Base-by-base conservation (phyloP, 2,888 invertebrate species). In the Diarsia rubi region DNA sequence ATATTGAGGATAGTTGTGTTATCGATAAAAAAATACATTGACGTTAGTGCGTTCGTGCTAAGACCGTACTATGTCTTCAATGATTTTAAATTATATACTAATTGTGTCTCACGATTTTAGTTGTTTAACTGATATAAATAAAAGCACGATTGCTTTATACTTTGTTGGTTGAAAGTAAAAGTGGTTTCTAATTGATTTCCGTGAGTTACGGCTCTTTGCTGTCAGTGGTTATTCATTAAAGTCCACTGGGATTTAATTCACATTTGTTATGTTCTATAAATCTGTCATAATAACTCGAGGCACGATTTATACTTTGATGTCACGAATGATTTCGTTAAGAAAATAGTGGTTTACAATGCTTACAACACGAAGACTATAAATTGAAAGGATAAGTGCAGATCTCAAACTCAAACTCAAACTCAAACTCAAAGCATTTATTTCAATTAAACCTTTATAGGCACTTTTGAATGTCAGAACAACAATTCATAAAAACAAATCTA, bases 41-140 rank as follows among this genome's bases (percentile, higher is more conserved):
- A 27, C 8, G 16, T 6, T 60, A n/a, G 60, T 37, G 6, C 14
- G 42, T 42, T 42, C 37, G 42, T 62, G 42, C 14, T 6, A 16
- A n/a, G 14, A 42, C n/a, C 62, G 59, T 6, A 16, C 8, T 64
- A 44, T 57, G 5, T 27, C 54, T 45, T 72, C 73, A 73, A 31
- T 37, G 14, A 31, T 19, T 24, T 42, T 21, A 16, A 75, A 82
- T 63, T 63, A 73, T 78, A 83, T 78, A 74, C 74, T 81, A 81
- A 78, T 79, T 73, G 75, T 57, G 66, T 77, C 75, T 85, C 81
- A 84, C 80, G 82, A 78, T 47, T 74, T 47, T 24, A 11, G 70
- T 81, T 78, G 52, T 69, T 78, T 84, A 74, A 81, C 78, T 84
- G 68, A 65, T 59, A 69, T 60, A 77, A 84, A 81, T 82, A 77